These are phyloP conservation scores for Neoarius graeffei DNA, from an alignment of 2,113 vertebrate species.

Conservation along the genomic window DNA sequence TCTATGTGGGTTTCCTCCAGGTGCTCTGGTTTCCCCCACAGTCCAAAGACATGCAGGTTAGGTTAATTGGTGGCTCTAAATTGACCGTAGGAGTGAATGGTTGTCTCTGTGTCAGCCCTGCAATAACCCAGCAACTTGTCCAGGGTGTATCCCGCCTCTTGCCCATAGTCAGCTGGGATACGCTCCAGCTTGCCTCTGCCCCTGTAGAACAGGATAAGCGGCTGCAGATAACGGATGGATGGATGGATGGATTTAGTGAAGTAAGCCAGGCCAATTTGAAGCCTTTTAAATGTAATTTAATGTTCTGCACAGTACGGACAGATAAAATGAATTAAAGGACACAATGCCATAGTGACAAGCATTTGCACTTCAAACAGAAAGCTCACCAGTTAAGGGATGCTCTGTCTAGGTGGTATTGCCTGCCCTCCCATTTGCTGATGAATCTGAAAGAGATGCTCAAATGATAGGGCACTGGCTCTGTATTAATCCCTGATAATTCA, in stretches of 20 bases:
- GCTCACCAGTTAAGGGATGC: constrained; percentile 24
- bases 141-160: too few species aligned
- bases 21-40: too few species aligned
- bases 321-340: constrained; percentile 31
- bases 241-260: not conserved
- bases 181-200: too few species aligned
- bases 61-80: too few species aligned
- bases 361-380: constrained; percentile 10
- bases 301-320: not conserved
- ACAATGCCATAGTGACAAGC: constrained; percentile 8
- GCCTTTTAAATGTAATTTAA: not conserved
- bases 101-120: too few species aligned
- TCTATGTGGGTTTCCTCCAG: too few species aligned
- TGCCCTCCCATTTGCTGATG: constrained; percentile 32
- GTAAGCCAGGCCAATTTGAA: not conserved
- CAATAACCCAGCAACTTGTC: too few species aligned
- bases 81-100: too few species aligned
- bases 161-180: too few species aligned
- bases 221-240: too few species aligned
- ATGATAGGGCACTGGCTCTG: constrained; percentile 53
- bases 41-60: too few species aligned
- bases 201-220: too few species aligned
- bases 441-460: constrained; percentile 34
- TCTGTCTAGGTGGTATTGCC: constrained; percentile 26
- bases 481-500: constrained; percentile 57